Evolutionary conservation across 2,888 invertebrate genomes (phyloP).

Genomic region (Troilus luridus): DNA sequence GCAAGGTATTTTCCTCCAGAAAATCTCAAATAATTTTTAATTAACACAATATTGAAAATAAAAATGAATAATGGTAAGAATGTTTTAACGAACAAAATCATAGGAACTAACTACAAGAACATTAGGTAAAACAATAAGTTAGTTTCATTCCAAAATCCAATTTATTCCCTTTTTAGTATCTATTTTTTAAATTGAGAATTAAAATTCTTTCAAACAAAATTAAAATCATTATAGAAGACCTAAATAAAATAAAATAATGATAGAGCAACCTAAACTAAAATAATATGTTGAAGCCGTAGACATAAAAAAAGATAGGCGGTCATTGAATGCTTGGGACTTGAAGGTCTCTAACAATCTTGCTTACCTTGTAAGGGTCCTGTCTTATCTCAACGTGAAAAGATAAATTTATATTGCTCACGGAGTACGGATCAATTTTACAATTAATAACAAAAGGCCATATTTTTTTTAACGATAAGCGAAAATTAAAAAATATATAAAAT

Average conservation of each 20-base stretch:
- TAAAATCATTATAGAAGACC: neutral
- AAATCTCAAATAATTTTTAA: neutral
- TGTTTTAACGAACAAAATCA: too few species aligned
- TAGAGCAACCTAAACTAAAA: neutral
- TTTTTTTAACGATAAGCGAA: too few species aligned
- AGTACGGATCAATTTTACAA: neutral
- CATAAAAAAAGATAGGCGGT: neutral
- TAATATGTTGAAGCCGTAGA: neutral
- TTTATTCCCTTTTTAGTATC: too few species aligned
- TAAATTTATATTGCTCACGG: neutral
- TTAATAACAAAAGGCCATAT: neutral
- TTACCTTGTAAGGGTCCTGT: neutral
- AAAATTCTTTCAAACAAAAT: neutral
- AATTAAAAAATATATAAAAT: too few species aligned
- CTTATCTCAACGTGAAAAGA: neutral
- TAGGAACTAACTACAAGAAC: too few species aligned
- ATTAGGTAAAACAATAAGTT: too few species aligned
- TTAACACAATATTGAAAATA: neutral
- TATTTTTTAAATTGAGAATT: too few species aligned
- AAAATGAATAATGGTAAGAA: neutral
- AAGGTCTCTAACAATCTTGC: constrained; percentile 3
- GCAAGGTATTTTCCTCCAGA: neutral
- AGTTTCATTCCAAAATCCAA: too few species aligned
- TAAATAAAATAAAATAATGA: neutral
- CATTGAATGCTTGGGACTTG: constrained; percentile 3